Percentiles rank a stretch among this genome's conserved stretches.
These are phyloP conservation scores for Diorhabda carinulata DNA, from an alignment of 1,140 invertebrate genomes.

Conservation along the genomic window DNA sequence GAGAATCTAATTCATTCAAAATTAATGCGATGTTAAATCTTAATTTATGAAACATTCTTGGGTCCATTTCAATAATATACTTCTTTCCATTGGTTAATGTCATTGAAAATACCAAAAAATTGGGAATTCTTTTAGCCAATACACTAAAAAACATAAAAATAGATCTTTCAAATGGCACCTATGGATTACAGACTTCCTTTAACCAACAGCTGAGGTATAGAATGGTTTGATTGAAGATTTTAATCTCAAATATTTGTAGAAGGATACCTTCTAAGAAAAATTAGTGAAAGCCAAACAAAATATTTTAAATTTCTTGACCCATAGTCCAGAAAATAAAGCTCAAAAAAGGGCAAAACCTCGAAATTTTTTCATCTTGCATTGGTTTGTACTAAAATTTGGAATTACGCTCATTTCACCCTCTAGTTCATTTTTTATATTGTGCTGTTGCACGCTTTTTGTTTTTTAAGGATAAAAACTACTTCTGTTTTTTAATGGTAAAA, in stretches of 20 bases:
- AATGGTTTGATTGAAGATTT: background rate
- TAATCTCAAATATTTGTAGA: background rate
- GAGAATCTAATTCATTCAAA: conserved; percentile 31
- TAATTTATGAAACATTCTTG: conserved; percentile 35
- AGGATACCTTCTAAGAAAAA: background rate
- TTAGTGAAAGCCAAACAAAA: background rate
- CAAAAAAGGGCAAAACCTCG: no score
- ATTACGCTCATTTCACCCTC: no score
- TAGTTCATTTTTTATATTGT: no score
- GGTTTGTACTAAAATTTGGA: no score
- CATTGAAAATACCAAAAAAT: conserved; percentile 31
- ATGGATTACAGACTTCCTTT: no score
- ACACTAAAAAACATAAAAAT: conserved; percentile 28
- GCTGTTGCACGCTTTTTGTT: no score
- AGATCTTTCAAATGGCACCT: no score
- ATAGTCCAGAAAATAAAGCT: background rate
- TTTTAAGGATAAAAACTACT: no score
- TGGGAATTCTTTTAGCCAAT: conserved; percentile 25
- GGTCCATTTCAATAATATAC: conserved; percentile 30
- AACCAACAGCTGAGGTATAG: background rate
- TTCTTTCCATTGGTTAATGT: conserved; percentile 32
- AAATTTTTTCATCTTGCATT: no score
- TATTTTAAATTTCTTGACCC: background rate
- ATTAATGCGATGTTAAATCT: conserved; percentile 38
- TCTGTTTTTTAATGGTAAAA: no score